Evolutionary conservation across 2,113 vertebrate genomes (phyloP), one percentile per base, ranked within the genome.

Genomic region (Periophthalmodon schlosseri): DNA sequence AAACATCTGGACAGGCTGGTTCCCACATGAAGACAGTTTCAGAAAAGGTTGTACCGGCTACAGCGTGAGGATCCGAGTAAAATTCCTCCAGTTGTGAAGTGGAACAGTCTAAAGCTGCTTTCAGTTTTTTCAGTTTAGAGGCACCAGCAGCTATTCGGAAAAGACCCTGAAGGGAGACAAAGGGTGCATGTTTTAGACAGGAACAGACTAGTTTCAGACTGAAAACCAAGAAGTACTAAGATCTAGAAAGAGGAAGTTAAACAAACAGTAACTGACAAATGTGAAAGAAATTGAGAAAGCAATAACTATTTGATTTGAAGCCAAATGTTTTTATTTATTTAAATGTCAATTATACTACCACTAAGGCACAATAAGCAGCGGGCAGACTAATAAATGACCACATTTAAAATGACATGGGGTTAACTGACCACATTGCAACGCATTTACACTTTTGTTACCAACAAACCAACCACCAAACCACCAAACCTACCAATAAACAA

Each of bases 31-130:
- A 63, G 34, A 3, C n/a, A 52, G 64, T 74, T 72, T 69, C 49
- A 67, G 47, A 54, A 33, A 58, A 75, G 44, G 69, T 15, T 52
- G n/a, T 91, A 99, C 98, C 98, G 85, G 98, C 98, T 1, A 99
- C 98, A 0, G 98, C 97, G 0, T 99, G 98, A 16, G 97, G 98
- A 82, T 99, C 98, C 0, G 96, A 99, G 84, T 98, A 99, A 82
- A 99, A 99, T 71, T 99, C 98, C 15, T 99, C 97, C 0, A 99
- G 92, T 86, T 99, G 97, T 1, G 98, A 99, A n/a, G 96, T 95
- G 75, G 97, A 99, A 75, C 98, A 99, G 92, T 99, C 98, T 84
- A 99, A 80, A 0, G 98, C 98, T 1, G 98, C 98, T 91, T 99
- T 99, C 34, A 99, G 93, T 83, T 99, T 99, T 92, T 99, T 99